Base-by-base conservation (phyloP, 2,797 vertebrate species). In the Tokudaia tokunoshimensis region DNA sequence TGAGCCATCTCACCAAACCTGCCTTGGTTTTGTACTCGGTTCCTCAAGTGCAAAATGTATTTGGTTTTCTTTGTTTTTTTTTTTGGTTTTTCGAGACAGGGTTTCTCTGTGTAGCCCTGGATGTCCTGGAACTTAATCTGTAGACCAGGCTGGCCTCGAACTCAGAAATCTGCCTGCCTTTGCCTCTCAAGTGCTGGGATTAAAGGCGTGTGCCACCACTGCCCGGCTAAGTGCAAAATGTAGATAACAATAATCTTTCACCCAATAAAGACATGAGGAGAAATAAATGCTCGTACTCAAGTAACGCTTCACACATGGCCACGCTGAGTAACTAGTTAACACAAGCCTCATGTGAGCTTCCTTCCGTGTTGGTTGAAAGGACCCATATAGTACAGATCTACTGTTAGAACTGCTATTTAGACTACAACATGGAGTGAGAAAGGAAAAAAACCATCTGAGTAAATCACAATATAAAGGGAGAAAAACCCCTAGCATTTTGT, bases 251-350 rank as follows among this genome's bases (percentile, higher is more conserved):
- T 67, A 79, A 89, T 72, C 31, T 76, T 76, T 81, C 61, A 50
- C 14, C 17, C 47, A 92, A 29, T 65, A 50, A 88, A 47, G 37
- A 72, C 80, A 14, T 70, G 57, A 81, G 52, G 59, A 96, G 41
- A 65, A 70, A 44, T 94, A 96, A 97, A 57, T 41, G 26, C 50
- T 80, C 15, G 34, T 52, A 85, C 34, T 93, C 61, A 94, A 86
- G 83, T 84, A 83, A 89, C n/a, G 37, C 41, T 91, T 91, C 92
- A 47, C 26, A 70, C 55, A 75, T 0, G 61, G 67, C 50, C 26
- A 34, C 44, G 15, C 29, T 74, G n/a, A 83, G 10, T 20, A 26
- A 80, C 34, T 20, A 55, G 78, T 96, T 82, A 50, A 91, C 50
- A 80, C 8, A 95, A 47, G 55, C 20, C 83, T 7, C 10, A 19